phyloP scores from a whole-genome alignment of 2,888 invertebrate genomes.

The Ephialtes manifestator region DNA sequence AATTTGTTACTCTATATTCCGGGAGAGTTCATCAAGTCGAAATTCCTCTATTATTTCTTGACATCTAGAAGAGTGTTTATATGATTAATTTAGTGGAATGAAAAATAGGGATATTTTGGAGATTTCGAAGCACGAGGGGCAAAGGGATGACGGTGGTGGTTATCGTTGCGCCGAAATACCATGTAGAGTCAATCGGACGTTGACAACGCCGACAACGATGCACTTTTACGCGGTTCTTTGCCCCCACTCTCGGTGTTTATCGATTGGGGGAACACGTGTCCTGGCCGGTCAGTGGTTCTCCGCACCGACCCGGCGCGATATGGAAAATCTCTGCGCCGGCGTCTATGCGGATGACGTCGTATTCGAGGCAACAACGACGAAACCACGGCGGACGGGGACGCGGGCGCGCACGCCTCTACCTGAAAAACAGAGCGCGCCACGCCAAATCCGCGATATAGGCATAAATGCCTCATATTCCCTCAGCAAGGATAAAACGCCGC shows the following conservation, averaged over 20 bases:
- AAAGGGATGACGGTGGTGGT: too few species aligned
- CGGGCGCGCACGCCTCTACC: slow-evolving; percentile 14
- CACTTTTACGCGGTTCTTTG: slow-evolving; percentile 60
- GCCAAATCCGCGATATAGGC: slow-evolving; percentile 2
- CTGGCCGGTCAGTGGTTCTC: slow-evolving; percentile 76
- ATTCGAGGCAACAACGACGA: slow-evolving; percentile 3
- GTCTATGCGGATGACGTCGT: slow-evolving; percentile 68
- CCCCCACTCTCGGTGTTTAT: slow-evolving; percentile 75
- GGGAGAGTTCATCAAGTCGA: too few species aligned
- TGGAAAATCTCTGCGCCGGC: slow-evolving; percentile 65
- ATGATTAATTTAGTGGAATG: too few species aligned
- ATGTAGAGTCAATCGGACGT: slow-evolving; percentile 7
- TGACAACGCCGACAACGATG: slow-evolving; percentile 43
- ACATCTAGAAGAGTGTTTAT: too few species aligned
- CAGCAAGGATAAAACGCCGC: slow-evolving; percentile 38
- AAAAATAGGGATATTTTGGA: too few species aligned
- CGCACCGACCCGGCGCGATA: slow-evolving; percentile 32
- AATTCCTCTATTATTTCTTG: too few species aligned
- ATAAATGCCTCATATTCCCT: slow-evolving; percentile 71
- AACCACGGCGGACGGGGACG: background rate
- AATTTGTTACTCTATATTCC: too few species aligned
- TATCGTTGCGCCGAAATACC: too few species aligned
- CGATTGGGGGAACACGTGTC: slow-evolving; percentile 79
- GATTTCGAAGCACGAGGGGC: too few species aligned
- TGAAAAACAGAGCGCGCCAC: slow-evolving; percentile 43